phyloP scores from a whole-genome alignment of 2,888 invertebrate species.

The Agapetus fuscipes region DNA sequence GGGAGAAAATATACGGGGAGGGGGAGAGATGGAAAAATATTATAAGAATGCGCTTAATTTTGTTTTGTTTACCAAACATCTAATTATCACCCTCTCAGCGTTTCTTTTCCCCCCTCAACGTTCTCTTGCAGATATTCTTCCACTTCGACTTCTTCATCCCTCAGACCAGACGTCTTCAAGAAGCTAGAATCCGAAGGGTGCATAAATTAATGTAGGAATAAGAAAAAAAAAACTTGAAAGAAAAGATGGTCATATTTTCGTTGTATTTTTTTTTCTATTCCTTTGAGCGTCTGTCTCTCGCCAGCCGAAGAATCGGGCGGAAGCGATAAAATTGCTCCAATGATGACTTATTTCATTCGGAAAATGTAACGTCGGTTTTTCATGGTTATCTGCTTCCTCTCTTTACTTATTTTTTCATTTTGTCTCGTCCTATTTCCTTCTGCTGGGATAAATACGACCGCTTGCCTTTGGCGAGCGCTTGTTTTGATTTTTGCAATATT shows the following conservation, averaged over 20 bases:
- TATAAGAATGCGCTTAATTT: slow-evolving; percentile 16
- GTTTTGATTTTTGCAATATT: too few species aligned
- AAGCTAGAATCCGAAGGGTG: slow-evolving; percentile 9
- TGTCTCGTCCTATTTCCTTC: too few species aligned
- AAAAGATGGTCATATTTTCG: background rate
- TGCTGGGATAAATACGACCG: too few species aligned
- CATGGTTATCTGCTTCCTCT: too few species aligned
- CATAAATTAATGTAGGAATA: slow-evolving; percentile 18
- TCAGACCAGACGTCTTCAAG: background rate
- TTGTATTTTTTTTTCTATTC: background rate
- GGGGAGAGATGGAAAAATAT: too few species aligned
- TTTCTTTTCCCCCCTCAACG: slow-evolving; percentile 3
- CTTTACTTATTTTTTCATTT: too few species aligned
- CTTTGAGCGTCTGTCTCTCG: slow-evolving; percentile 1
- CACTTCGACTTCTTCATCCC: background rate
- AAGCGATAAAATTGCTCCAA: slow-evolving; percentile 12
- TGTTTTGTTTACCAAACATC: slow-evolving; percentile 19
- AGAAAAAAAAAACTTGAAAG: too few species aligned
- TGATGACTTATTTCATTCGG: slow-evolving; percentile 17
- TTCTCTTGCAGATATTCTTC: slow-evolving; percentile 6
- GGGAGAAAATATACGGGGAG: too few species aligned
- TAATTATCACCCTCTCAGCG: slow-evolving; percentile 14
- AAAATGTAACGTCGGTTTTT: slow-evolving; percentile 6
- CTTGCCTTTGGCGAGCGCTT: too few species aligned
- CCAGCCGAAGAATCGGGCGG: slow-evolving; percentile 10